Percentiles rank a stretch among this genome's conserved stretches.
Evolutionary conservation across 2,113 vertebrate genomes (phyloP).

Genomic region (Chaenogobius annularis): DNA sequence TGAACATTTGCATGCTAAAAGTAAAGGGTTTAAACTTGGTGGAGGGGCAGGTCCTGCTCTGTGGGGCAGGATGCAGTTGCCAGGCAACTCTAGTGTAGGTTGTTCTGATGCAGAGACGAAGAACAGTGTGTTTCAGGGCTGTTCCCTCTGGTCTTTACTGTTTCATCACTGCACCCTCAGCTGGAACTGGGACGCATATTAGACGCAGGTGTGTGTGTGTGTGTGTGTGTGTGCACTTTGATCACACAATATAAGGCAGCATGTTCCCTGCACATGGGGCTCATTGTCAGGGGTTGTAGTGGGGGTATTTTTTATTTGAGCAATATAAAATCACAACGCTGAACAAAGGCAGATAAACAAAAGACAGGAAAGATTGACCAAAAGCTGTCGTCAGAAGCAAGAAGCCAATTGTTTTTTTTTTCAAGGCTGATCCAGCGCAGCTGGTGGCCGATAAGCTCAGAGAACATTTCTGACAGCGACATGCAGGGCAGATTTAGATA

Average conservation of each 20-base stretch:
- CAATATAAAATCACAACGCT: no score
- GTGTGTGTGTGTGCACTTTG: not conserved
- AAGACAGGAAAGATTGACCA: no score
- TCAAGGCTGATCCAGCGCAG: not conserved
- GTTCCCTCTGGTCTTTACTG: not conserved
- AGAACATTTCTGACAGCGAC: no score
- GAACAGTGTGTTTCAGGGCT: slow-evolving; percentile 8
- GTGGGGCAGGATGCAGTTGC: slow-evolving; percentile 39
- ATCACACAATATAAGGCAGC: not conserved
- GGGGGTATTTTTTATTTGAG: not conserved
- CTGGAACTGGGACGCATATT: not conserved
- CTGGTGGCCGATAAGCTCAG: no score
- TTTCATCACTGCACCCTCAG: not conserved
- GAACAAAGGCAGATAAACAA: no score
- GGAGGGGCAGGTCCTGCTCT: not conserved
- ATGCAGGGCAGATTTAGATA: no score
- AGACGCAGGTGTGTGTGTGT: not conserved
- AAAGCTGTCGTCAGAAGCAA: no score
- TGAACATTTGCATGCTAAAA: not conserved
- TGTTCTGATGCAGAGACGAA: not conserved
- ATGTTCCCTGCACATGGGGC: not conserved
- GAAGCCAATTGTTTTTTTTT: not conserved
- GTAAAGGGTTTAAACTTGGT: not conserved
- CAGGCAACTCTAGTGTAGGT: slow-evolving; percentile 51
- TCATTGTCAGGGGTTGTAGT: not conserved